Percentiles rank a stretch among this genome's conserved stretches.
Evolutionary conservation across 2,888 invertebrate species (phyloP).

Genomic region (Cheilosia variabilis): DNA sequence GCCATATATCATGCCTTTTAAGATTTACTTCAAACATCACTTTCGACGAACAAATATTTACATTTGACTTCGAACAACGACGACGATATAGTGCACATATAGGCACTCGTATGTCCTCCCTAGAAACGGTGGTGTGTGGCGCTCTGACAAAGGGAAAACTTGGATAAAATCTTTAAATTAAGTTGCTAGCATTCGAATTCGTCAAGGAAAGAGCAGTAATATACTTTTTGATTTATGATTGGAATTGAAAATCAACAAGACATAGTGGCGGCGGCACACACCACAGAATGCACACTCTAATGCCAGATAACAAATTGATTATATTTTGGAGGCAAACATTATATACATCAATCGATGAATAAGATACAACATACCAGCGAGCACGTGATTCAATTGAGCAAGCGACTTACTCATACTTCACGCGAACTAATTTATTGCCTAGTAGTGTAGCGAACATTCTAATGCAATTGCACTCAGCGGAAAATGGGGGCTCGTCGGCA

Average conservation of each 20-base stretch:
- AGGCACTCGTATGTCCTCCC: constrained; percentile 14
- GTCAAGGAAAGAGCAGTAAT: constrained; percentile 24
- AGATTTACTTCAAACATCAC: constrained; percentile 71
- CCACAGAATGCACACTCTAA: constrained; percentile 27
- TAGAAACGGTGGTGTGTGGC: constrained; percentile 39
- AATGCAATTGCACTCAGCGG: constrained; percentile 18
- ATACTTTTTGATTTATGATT: constrained; percentile 38
- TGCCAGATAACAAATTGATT: constrained; percentile 60
- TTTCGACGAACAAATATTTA: constrained; percentile 69
- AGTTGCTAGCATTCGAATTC: constrained; percentile 20
- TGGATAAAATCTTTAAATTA: constrained; percentile 40
- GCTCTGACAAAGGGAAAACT: constrained; percentile 60
- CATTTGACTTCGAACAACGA: constrained; percentile 52
- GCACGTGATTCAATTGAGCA: constrained; percentile 68
- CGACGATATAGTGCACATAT: not conserved
- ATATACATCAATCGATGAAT: constrained; percentile 24
- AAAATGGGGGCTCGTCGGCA: constrained; percentile 72
- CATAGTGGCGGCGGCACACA: constrained; percentile 32
- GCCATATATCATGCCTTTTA: constrained; percentile 66
- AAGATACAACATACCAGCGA: constrained; percentile 20
- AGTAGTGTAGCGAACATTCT: constrained; percentile 23
- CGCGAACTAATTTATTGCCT: constrained; percentile 64
- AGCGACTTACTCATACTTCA: constrained; percentile 61
- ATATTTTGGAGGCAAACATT: constrained; percentile 57
- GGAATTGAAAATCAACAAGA: constrained; percentile 54